Evolutionary conservation across 1,140 invertebrate genomes (phyloP).

Genomic region (Pseudobourletiella spinata): DNA sequence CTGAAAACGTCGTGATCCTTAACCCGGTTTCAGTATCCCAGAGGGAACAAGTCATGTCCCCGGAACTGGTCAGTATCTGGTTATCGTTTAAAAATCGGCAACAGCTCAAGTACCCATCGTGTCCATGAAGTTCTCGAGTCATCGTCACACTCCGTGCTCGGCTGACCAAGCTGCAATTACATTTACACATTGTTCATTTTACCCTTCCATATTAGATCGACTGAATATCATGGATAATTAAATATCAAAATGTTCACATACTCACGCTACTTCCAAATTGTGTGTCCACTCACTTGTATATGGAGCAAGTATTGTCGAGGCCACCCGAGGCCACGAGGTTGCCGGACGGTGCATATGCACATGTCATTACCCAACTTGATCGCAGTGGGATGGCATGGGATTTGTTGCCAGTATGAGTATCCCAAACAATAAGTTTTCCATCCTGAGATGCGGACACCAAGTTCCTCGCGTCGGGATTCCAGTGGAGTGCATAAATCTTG

Average conservation of each 20-base stretch:
- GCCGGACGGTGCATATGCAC: slow-evolving; percentile 88
- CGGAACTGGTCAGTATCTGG: slow-evolving; percentile 94
- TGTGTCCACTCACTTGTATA: slow-evolving; percentile 59
- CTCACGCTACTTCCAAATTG: no score
- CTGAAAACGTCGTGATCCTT: slow-evolving; percentile 91
- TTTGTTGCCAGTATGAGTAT: slow-evolving; percentile 97
- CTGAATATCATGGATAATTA: no score
- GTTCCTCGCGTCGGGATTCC: slow-evolving; percentile 94
- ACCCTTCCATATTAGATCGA: no score
- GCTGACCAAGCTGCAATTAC: slow-evolving; percentile 77
- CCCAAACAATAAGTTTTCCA: slow-evolving; percentile 97
- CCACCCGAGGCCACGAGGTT: slow-evolving; percentile 96
- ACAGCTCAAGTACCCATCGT: slow-evolving; percentile 91
- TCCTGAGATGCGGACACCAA: slow-evolving; percentile 91
- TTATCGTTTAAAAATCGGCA: slow-evolving; percentile 98
- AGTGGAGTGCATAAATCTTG: slow-evolving; percentile 99
- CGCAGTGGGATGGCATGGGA: slow-evolving; percentile 95
- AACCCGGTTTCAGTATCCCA: slow-evolving; percentile 99
- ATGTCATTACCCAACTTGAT: slow-evolving; percentile 99
- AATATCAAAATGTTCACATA: no score
- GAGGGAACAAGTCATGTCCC: slow-evolving; percentile 63
- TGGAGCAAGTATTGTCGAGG: slow-evolving; percentile 97
- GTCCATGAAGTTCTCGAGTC: slow-evolving; percentile 84
- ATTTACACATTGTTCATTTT: no score
- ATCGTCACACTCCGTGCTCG: slow-evolving; percentile 94